phyloP scores from a whole-genome alignment of 37 sponge, comb jelly and placozoan genomes.

The Theonella swinhoei region DNA sequence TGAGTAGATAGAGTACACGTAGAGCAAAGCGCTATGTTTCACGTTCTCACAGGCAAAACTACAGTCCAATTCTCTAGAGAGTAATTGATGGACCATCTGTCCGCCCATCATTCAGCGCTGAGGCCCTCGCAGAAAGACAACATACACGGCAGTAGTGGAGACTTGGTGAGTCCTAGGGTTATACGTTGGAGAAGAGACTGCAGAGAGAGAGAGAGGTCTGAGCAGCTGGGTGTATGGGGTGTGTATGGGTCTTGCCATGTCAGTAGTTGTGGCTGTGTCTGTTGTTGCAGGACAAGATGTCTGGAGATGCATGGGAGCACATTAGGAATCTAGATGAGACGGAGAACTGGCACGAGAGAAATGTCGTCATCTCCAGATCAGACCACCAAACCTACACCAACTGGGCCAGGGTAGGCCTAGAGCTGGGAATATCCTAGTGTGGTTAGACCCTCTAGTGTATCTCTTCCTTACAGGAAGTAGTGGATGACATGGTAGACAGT shows the following conservation, averaged over 20 bases:
- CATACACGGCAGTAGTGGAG: too few relatives aligned
- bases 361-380: constrained; percentile 55
- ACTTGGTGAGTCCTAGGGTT: too few relatives aligned
- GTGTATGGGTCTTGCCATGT: too few relatives aligned
- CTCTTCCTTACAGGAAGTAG: background rate
- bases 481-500: background rate
- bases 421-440: too few relatives aligned
- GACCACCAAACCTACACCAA: constrained; percentile 56
- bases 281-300: background rate
- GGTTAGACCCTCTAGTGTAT: background rate
- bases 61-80: background rate
- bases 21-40: too few relatives aligned
- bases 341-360: constrained; percentile 78
- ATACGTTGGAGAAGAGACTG: too few relatives aligned
- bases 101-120: background rate
- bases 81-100: background rate
- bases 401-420: constrained; percentile 63
- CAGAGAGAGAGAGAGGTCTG: too few relatives aligned
- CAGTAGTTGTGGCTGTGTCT: background rate
- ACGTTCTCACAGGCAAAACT: too few relatives aligned
- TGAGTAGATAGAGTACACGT: too few relatives aligned
- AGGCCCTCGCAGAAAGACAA: background rate
- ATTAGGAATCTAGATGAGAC: constrained; percentile 68
- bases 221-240: too few relatives aligned
- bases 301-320: constrained; percentile 52